Evolutionary conservation across 2,113 vertebrate species (phyloP).

Genomic region (Myotis lucifugus): DNA sequence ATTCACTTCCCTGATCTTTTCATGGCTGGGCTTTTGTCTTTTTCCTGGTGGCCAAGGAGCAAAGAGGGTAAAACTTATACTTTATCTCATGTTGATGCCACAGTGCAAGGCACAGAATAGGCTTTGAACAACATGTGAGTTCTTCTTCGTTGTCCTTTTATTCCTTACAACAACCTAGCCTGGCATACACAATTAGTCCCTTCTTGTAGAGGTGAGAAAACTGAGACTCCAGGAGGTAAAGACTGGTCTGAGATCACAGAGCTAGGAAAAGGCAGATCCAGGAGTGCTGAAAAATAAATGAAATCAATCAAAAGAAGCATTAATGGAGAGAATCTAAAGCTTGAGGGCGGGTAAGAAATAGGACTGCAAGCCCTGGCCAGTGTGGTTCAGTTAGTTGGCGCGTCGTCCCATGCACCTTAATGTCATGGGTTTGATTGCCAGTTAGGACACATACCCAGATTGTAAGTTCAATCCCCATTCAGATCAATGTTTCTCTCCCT

Average conservation of each 20-base stretch:
- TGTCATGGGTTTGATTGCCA: no score
- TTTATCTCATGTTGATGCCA: background rate
- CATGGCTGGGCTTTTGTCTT: background rate
- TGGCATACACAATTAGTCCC: background rate
- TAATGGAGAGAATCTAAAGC: background rate
- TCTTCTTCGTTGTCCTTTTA: background rate
- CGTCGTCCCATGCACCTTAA: no score
- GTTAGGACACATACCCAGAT: no score
- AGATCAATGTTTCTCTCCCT: no score
- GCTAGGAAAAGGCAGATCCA: background rate
- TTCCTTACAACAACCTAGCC: background rate
- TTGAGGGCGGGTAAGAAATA: background rate
- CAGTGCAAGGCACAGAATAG: background rate
- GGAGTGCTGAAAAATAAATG: background rate
- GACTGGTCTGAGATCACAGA: background rate
- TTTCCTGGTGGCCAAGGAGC: background rate
- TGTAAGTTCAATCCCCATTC: no score
- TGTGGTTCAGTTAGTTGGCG: no score
- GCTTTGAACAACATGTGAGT: background rate
- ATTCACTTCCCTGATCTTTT: background rate
- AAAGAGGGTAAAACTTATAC: background rate
- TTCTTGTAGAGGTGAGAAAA: background rate
- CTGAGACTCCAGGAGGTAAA: background rate
- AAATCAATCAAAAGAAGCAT: background rate
- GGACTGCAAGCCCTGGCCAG: background rate